These are phyloP conservation scores for Habrosyne pyritoides DNA, from an alignment of 2,888 invertebrate species.

Conservation along the genomic window DNA sequence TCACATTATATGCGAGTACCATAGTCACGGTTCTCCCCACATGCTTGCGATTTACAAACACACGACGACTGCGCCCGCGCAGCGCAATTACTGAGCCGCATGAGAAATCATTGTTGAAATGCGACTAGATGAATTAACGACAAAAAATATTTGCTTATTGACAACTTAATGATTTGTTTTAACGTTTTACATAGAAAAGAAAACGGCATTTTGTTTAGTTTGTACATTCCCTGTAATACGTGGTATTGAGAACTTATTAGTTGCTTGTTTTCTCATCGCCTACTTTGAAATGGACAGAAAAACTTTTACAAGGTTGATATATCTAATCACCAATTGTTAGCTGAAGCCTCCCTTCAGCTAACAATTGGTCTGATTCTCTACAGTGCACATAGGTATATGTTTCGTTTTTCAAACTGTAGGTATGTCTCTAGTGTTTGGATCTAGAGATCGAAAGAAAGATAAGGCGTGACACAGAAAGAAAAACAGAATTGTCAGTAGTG, in stretches of 20 bases:
- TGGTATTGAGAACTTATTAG: not conserved
- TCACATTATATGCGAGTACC: constrained; percentile 21
- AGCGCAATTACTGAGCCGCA: constrained; percentile 15
- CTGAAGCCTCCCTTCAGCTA: no score
- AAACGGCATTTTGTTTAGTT: constrained; percentile 2
- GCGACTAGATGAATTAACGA: constrained; percentile 35
- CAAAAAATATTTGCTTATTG: constrained; percentile 46
- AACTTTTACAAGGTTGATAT: no score
- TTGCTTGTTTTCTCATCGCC: not conserved
- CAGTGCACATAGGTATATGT: no score
- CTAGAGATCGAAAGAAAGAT: no score
- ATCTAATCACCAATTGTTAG: no score
- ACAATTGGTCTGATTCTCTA: no score
- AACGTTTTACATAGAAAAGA: constrained; percentile 37
- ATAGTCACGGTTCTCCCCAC: constrained; percentile 20
- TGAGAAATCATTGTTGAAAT: constrained; percentile 46
- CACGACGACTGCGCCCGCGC: constrained; percentile 28
- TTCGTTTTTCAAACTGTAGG: no score
- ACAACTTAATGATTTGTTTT: constrained; percentile 30
- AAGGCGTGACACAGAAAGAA: no score
- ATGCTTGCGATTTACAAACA: constrained; percentile 44
- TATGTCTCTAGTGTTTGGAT: no score
- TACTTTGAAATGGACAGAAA: no score
- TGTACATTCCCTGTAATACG: not conserved
- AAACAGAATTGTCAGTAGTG: no score